Base-by-base conservation (phyloP, 1,140 invertebrate genomes). In the Druon quercuslanigerum region DNA sequence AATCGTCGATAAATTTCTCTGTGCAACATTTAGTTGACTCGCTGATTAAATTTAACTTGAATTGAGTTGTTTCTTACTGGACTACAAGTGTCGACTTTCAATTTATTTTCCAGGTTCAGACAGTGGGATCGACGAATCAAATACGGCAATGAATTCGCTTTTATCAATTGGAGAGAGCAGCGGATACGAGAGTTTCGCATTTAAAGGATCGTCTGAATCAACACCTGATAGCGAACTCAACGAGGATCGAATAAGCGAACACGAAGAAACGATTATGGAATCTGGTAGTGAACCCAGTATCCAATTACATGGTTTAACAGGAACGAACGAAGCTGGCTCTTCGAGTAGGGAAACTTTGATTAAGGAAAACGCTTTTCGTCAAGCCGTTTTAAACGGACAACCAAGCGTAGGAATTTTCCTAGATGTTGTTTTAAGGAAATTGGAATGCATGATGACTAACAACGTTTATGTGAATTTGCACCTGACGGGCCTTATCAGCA, bases 391-490 rank as follows among this genome's bases (percentile, higher is more conserved):
- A 17, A 86, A 90, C 20, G 85, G 84, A 5, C 86, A 87, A 66
- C 90, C 90, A 3, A 91, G 86, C 51, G 88, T 91, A 19, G 90
- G 90, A 2, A 87, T 97, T 76, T 97, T 99, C 90, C 89, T 99
- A 73, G 95, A 95, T 82, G 94, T 95, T 71, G 87, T 99, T 54
- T 93, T 99, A 80, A 93, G 94, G 75, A 97, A 97, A 90, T 90
- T 98, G 17, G 96, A 97, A 85, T 94, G 94, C 74, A 95, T 99
- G 92, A 94, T 96, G 51, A 94, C 95, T 76, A 97, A 98, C 87
- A 95, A 96, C 66, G 92, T 99, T 74, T 95, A 96, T 80, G 94
- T 96, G 3, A 99, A 98, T 92, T 93, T 99, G 72, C 95, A 97
- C 86, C 92, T 99, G 56, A 98, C 97, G 7, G 96, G 96, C 0